Evolutionary conservation across 2,888 invertebrate species (phyloP).

Genomic region (Brachylomia viminalis): DNA sequence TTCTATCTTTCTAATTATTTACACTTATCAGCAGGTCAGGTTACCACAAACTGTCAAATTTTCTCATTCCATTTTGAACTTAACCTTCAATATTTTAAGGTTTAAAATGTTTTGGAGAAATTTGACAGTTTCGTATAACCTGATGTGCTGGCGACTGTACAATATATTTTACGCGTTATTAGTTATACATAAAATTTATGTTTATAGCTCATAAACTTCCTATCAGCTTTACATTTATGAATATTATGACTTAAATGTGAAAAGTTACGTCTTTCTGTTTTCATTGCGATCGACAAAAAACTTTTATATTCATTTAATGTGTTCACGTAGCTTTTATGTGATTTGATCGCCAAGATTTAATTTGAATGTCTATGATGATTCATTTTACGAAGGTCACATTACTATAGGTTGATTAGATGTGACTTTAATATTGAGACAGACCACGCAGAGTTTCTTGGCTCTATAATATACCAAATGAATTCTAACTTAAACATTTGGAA

Average conservation of each 20-base stretch:
- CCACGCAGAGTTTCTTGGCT: not conserved
- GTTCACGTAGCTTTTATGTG: slow-evolving; percentile 34
- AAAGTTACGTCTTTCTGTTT: slow-evolving; percentile 41
- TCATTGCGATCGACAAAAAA: slow-evolving; percentile 37
- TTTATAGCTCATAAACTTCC: slow-evolving; percentile 61
- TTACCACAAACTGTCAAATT: too few species aligned
- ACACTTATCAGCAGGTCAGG: too few species aligned
- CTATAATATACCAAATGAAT: not conserved
- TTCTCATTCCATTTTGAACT: too few species aligned
- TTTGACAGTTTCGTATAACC: too few species aligned
- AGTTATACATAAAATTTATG: slow-evolving; percentile 52
- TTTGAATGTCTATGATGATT: slow-evolving; percentile 18
- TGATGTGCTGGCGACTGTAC: too few species aligned
- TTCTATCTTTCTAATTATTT: slow-evolving; percentile 36
- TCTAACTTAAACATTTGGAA: not conserved
- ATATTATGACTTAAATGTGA: slow-evolving; percentile 58
- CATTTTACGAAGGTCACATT: slow-evolving; percentile 1
- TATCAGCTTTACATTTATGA: slow-evolving; percentile 60
- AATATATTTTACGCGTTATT: slow-evolving; percentile 57
- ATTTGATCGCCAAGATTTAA: too few species aligned
- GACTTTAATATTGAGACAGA: not conserved
- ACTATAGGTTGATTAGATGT: not conserved
- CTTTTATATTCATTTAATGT: slow-evolving; percentile 41
- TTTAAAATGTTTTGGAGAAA: too few species aligned
- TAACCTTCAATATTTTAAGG: too few species aligned